These are phyloP conservation scores for Eubasilissa splendida DNA, from an alignment of 2,888 invertebrate genomes.

Conservation along the genomic window DNA sequence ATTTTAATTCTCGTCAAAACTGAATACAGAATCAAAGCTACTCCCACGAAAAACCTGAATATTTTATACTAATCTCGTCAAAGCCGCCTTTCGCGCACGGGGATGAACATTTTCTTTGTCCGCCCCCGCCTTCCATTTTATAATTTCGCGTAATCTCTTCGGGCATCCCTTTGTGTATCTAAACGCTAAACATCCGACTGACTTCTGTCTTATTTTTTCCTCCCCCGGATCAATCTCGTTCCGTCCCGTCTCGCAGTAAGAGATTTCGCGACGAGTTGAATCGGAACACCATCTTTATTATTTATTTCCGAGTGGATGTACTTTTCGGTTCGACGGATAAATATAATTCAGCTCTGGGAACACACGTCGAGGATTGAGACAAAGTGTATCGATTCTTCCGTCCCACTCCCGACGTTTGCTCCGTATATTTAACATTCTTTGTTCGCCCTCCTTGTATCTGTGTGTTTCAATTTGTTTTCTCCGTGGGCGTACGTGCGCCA, in stretches of 20 bases:
- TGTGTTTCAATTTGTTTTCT: conserved; percentile 39
- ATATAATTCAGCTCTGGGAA: conserved; percentile 7
- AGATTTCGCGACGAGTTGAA: not conserved
- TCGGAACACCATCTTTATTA: not conserved
- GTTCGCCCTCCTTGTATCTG: conserved; percentile 36
- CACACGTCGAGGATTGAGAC: conserved; percentile 6
- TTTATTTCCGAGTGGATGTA: not conserved
- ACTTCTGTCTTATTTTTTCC: too few relatives aligned
- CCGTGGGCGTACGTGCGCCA: conserved; percentile 22
- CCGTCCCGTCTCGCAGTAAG: not conserved
- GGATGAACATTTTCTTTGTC: too few relatives aligned
- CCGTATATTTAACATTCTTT: conserved; percentile 42
- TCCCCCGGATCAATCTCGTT: too few relatives aligned
- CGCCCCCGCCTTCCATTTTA: too few relatives aligned
- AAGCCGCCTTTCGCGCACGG: too few relatives aligned
- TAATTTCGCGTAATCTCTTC: too few relatives aligned
- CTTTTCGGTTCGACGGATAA: conserved; percentile 16
- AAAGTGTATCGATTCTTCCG: conserved; percentile 36
- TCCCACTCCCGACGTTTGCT: conserved; percentile 27
- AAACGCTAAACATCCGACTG: too few relatives aligned
- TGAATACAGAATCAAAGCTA: too few relatives aligned
- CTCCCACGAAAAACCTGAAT: too few relatives aligned
- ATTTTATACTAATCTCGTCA: too few relatives aligned
- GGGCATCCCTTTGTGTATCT: too few relatives aligned
- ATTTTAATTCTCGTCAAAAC: too few relatives aligned